Conservation (phyloP, 2,888 invertebrate genomes). For the Parelbella ahira region DNA sequence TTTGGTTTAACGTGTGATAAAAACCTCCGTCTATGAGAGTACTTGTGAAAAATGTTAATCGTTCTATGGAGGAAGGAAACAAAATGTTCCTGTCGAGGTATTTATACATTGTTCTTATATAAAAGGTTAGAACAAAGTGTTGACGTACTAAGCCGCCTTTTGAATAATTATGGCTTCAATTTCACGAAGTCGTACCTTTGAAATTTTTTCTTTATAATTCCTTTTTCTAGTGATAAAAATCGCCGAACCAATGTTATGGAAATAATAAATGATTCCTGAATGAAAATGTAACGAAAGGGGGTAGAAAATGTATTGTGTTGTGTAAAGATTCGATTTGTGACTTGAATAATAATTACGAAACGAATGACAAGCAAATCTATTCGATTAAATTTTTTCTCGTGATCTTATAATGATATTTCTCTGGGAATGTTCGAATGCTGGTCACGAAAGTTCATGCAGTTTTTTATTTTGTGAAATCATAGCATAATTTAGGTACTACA, state of each 20-base stretch:
- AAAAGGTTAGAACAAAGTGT: constrained; percentile 7
- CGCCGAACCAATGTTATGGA: constrained; percentile 1
- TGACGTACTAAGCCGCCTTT: constrained; percentile 3
- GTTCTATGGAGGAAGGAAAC: constrained; percentile 15
- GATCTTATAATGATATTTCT: too few relatives aligned
- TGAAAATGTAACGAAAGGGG: too few relatives aligned
- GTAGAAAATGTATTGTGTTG: background rate
- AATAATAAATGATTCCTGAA: background rate
- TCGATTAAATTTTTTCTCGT: background rate
- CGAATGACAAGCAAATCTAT: too few relatives aligned
- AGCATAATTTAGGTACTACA: too few relatives aligned
- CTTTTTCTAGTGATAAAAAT: background rate
- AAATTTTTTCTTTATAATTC: background rate
- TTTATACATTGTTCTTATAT: constrained; percentile 21
- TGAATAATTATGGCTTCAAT: background rate
- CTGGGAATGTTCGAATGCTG: too few relatives aligned
- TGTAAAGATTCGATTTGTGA: constrained; percentile 14
- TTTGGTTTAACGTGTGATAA: background rate
- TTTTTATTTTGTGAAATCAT: too few relatives aligned
- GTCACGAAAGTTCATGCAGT: background rate
- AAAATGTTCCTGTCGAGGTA: constrained; percentile 19
- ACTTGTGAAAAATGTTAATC: constrained; percentile 17
- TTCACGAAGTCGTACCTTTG: too few relatives aligned
- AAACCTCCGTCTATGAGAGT: background rate
- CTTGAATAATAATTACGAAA: constrained; percentile 15